phyloP scores from a whole-genome alignment of 2,797 vertebrate species.

The Acipenser transmontanus region DNA sequence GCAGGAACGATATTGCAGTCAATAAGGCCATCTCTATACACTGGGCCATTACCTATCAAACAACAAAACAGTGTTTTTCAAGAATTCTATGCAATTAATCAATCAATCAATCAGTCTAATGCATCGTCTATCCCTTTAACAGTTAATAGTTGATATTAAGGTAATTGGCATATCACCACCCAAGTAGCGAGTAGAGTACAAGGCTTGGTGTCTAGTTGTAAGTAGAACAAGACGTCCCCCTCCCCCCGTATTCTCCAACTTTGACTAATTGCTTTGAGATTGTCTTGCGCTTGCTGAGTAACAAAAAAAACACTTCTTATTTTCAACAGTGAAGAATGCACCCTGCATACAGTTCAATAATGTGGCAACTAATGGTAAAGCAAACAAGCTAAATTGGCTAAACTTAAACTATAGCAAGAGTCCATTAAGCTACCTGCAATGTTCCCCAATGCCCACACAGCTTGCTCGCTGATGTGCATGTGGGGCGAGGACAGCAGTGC shows the following conservation, averaged over 20 bases:
- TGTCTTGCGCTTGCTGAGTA: no score
- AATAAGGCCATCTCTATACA: conserved; percentile 75
- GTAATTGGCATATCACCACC: no score
- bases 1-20: conserved; percentile 63
- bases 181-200: no score
- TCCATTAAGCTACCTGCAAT: conserved; percentile 72
- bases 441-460: conserved; percentile 88
- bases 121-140: not conserved
- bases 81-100: not conserved
- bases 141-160: no score
- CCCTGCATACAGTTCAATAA: no score
- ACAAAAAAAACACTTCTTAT: no score
- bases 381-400: not conserved
- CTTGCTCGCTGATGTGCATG: conserved; percentile 77
- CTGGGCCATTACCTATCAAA: conserved; percentile 70
- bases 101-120: not conserved
- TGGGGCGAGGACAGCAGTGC: conserved; percentile 68
- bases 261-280: no score
- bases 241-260: no score
- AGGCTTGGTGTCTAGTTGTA: no score
- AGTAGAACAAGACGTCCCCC: no score
- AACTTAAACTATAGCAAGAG: not conserved
- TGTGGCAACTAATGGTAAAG: not conserved
- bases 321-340: no score
- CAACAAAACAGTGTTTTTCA: not conserved